Evolutionary conservation across 2,113 vertebrate species (phyloP).

Genomic region (Mus musculus): GRCm39 chr2:141303001-141303500

Average conservation of each 20-base stretch:
- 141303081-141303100: neutral
- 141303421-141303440: neutral
- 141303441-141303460: neutral
- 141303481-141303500: neutral
- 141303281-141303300: neutral
- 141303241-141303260: neutral
- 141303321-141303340: neutral
- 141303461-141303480: neutral
- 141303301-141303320: neutral
- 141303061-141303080: neutral
- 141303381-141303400: neutral
- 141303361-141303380: neutral
- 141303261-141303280: neutral
- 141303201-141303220: neutral
- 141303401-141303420: neutral
- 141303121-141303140: neutral
- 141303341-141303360: neutral
- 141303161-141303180: neutral
- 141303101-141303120: neutral
- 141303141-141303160: neutral
- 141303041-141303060: neutral
- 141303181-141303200: neutral
- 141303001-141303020: neutral
- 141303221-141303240: neutral
- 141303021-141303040: neutral